These are phyloP conservation scores for Akabosia matsudoensis DNA, from an alignment of 1,140 invertebrate species.

Conservation along the genomic window DNA sequence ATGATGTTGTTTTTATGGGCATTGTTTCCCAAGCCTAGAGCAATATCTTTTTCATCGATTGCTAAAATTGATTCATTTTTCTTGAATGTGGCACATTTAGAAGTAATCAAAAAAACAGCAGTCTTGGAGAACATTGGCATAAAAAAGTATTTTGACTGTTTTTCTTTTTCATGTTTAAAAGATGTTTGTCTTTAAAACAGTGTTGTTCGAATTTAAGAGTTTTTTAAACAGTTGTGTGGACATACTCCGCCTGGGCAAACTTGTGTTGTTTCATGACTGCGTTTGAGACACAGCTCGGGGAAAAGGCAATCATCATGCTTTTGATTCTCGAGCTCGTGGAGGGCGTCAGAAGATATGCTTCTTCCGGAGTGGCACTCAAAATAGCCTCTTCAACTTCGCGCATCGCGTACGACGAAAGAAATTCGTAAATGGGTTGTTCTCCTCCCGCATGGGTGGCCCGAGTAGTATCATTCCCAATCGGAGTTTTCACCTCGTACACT, in stretches of 20 bases:
- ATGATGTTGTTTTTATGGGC: too few relatives aligned
- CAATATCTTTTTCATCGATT: too few relatives aligned
- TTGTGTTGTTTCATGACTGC: conserved; percentile 42
- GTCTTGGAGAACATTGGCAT: conserved; percentile 8
- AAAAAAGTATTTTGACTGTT: too few relatives aligned
- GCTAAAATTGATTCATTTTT: not conserved
- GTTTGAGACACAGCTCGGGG: conserved; percentile 41
- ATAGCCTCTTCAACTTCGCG: conserved; percentile 42
- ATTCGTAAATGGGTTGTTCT: conserved; percentile 30
- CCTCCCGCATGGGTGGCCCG: conserved; percentile 18
- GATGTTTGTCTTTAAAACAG: not conserved
- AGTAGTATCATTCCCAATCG: conserved; percentile 9
- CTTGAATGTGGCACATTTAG: conserved; percentile 1
- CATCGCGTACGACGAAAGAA: conserved; percentile 45
- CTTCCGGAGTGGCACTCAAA: conserved; percentile 33
- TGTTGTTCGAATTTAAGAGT: not conserved
- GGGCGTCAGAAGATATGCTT: conserved; percentile 41
- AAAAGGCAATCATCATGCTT: conserved; percentile 45
- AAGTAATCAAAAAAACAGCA: not conserved
- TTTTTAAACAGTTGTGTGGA: conserved; percentile 9
- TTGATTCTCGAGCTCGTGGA: conserved; percentile 44
- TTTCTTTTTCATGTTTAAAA: not conserved
- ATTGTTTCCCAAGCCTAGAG: too few relatives aligned
- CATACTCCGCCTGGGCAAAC: conserved; percentile 4
- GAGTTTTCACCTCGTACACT: conserved; percentile 30